These are phyloP conservation scores for Xiphydria camelus DNA, from an alignment of 2,888 invertebrate genomes.

Conservation along the genomic window DNA sequence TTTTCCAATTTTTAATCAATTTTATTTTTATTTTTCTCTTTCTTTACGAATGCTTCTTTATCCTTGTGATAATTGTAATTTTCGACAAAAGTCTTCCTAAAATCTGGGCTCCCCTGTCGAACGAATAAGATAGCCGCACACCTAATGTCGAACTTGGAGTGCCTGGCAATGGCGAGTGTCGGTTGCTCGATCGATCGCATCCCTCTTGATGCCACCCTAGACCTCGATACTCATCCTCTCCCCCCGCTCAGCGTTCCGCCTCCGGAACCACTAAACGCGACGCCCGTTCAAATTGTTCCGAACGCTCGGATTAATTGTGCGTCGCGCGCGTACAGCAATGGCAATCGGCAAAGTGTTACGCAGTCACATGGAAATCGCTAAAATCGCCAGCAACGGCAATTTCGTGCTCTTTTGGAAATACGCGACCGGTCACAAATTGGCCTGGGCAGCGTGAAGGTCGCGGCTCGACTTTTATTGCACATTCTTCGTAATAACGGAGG, in stretches of 20 bases:
- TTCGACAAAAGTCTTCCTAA: too few relatives aligned
- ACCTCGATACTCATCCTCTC: conserved; percentile 11
- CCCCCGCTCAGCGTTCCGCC: conserved; percentile 8
- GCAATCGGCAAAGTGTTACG: neutral
- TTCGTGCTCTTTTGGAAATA: conserved; percentile 23
- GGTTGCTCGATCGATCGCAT: conserved; percentile 31
- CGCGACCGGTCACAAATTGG: conserved; percentile 13
- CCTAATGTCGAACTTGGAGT: neutral
- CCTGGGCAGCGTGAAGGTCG: conserved; percentile 35
- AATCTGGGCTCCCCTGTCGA: too few relatives aligned
- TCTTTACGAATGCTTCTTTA: too few relatives aligned
- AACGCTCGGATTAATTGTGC: too few relatives aligned
- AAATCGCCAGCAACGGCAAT: neutral
- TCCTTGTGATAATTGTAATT: too few relatives aligned
- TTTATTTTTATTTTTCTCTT: too few relatives aligned
- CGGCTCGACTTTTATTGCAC: too few relatives aligned
- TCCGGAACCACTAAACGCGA: conserved; percentile 20
- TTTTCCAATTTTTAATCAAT: too few relatives aligned
- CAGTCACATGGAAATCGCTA: neutral
- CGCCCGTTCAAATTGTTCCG: conserved; percentile 20
- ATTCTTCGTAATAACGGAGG: too few relatives aligned
- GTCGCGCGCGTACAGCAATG: conserved; percentile 6
- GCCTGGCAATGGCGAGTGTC: conserved; percentile 19
- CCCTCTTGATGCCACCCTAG: conserved; percentile 23
- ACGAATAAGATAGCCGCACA: too few relatives aligned